Conservation (phyloP, 1,140 invertebrate species). For the Trichonephila inaurata region DNA sequence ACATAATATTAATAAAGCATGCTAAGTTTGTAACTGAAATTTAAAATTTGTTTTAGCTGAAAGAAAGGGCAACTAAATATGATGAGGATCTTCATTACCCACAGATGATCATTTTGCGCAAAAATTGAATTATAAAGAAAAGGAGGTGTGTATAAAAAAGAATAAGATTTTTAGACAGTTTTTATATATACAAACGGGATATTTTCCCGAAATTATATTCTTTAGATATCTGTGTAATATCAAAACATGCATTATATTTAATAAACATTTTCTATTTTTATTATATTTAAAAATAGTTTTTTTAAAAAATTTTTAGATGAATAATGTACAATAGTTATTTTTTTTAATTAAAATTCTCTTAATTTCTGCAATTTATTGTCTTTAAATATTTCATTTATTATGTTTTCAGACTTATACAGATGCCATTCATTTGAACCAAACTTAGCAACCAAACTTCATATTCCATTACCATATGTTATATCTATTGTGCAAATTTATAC, state of each 20-base stretch:
- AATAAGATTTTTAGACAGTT: neutral
- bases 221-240: no score
- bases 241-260: no score
- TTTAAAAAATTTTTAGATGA: no score
- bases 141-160: constrained; percentile 33
- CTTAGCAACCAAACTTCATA: constrained; percentile 74
- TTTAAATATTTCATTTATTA: neutral
- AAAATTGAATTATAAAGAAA: constrained; percentile 78
- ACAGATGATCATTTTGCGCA: constrained; percentile 77
- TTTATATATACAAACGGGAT: neutral
- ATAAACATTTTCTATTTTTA: no score
- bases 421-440: constrained; percentile 60
- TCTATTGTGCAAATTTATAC: constrained; percentile 55
- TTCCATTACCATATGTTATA: constrained; percentile 55
- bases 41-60: constrained; percentile 60
- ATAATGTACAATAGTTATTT: no score
- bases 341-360: neutral
- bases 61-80: constrained; percentile 77
- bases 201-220: no score
- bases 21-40: no score
- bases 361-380: neutral
- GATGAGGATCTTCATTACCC: constrained; percentile 77
- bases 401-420: constrained; percentile 37
- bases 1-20: no score
- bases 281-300: no score